Evolutionary conservation across 2,797 vertebrate species (phyloP).

Genomic region (Hyperoplus immaculatus): DNA sequence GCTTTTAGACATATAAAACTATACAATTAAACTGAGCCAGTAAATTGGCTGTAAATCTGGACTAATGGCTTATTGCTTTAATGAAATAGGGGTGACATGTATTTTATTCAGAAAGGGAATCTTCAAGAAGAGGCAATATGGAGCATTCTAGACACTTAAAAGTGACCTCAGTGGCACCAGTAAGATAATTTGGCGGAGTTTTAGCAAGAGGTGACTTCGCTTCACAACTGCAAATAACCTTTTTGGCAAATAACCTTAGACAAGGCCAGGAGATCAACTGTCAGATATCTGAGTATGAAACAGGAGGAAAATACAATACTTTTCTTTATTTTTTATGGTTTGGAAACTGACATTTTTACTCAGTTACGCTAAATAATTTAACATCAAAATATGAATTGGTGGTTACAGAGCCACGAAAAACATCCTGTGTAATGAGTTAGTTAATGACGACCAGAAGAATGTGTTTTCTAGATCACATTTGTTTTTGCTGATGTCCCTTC

Average conservation of each 20-base stretch:
- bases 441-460: not conserved
- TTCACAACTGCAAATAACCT: not conserved
- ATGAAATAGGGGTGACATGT: constrained; percentile 4
- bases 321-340: not conserved
- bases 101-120: not conserved
- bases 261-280: not conserved
- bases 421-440: not conserved
- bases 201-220: not conserved
- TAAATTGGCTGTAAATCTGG: not conserved
- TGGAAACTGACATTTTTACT: not conserved
- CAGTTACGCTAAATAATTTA: not conserved
- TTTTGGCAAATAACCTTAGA: not conserved
- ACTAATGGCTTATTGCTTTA: constrained; percentile 46
- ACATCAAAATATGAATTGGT: not conserved
- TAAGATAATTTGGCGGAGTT: not conserved
- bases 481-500: not conserved
- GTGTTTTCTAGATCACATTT: not conserved
- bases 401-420: constrained; percentile 12
- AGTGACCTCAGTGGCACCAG: too few species aligned
- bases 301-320: not conserved
- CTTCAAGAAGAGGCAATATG: not conserved
- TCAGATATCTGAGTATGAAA: not conserved
- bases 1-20: not conserved
- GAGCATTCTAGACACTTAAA: not conserved
- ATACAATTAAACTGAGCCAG: not conserved